phyloP scores from a whole-genome alignment of 2,797 vertebrate genomes.

The Sparus aurata region DNA sequence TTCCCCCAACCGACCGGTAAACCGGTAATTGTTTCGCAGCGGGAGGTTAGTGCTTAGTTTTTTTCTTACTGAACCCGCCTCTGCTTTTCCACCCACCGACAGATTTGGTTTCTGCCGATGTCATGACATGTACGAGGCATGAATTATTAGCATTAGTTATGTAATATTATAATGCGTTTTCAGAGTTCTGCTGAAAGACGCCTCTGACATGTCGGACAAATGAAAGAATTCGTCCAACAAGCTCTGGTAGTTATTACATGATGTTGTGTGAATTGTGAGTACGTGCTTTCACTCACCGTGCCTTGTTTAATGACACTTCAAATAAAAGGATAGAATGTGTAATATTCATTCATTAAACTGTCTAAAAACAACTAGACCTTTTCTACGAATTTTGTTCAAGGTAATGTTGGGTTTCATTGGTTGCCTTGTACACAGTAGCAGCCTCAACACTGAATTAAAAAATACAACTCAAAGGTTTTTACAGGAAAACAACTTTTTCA shows the following conservation, averaged over 20 bases:
- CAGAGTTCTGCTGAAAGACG: neutral
- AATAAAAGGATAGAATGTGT: too few species aligned
- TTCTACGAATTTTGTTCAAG: too few species aligned
- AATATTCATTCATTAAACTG: too few species aligned
- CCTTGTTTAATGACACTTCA: neutral
- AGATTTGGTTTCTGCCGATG: too few species aligned
- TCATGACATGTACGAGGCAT: neutral
- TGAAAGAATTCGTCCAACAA: too few species aligned
- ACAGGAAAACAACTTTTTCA: too few species aligned
- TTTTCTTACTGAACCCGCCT: neutral
- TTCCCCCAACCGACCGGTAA: too few species aligned
- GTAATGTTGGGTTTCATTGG: too few species aligned
- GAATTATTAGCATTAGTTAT: neutral
- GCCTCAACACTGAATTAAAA: neutral
- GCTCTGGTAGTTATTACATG: neutral
- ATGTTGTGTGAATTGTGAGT: too few species aligned
- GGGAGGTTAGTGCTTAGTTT: neutral
- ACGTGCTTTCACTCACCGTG: neutral
- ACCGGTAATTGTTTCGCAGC: neutral
- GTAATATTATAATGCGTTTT: neutral
- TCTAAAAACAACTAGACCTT: too few species aligned
- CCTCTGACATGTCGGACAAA: neutral
- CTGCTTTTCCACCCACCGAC: neutral
- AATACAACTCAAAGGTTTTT: too few species aligned
- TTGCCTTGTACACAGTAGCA: too few species aligned